These are phyloP conservation scores for Morpho achilles DNA, from an alignment of 2,888 invertebrate genomes.

Conservation along the genomic window DNA sequence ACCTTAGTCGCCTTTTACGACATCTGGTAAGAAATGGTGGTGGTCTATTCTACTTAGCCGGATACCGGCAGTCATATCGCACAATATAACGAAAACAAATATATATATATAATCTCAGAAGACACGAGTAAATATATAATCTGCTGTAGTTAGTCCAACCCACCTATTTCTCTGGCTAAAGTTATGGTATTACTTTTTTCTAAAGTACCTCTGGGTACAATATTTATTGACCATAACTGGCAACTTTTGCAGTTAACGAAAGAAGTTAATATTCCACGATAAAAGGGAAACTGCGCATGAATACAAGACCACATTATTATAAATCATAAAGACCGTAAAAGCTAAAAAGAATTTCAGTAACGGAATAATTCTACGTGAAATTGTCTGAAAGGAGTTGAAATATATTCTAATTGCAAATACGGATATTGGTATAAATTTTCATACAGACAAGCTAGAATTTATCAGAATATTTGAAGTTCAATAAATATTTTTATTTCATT, in stretches of 20 bases:
- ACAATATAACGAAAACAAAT: too few relatives aligned
- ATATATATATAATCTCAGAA: too few relatives aligned
- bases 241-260: slow-evolving; percentile 18
- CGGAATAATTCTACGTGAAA: neutral
- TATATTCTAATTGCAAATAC: too few relatives aligned
- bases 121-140: neutral
- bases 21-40: too few relatives aligned
- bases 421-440: too few relatives aligned
- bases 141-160: slow-evolving; percentile 1
- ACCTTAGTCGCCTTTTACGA: too few relatives aligned
- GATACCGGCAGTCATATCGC: too few relatives aligned
- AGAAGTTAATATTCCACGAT: slow-evolving; percentile 3
- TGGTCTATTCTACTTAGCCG: too few relatives aligned
- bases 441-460: too few relatives aligned
- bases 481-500: too few relatives aligned
- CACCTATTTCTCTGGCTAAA: slow-evolving; percentile 9
- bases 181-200: slow-evolving; percentile 16
- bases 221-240: slow-evolving; percentile 19
- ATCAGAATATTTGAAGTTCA: too few relatives aligned
- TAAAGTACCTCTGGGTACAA: slow-evolving; percentile 17
- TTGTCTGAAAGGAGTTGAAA: neutral
- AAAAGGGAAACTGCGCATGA: slow-evolving; percentile 7
- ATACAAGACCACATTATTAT: slow-evolving; percentile 6
- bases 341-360: slow-evolving; percentile 1
- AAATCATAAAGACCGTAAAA: neutral